Percentiles rank a stretch among this genome's conserved stretches.
phyloP scores from a whole-genome alignment of 2,888 invertebrate genomes.

The Uropetala carovei region DNA sequence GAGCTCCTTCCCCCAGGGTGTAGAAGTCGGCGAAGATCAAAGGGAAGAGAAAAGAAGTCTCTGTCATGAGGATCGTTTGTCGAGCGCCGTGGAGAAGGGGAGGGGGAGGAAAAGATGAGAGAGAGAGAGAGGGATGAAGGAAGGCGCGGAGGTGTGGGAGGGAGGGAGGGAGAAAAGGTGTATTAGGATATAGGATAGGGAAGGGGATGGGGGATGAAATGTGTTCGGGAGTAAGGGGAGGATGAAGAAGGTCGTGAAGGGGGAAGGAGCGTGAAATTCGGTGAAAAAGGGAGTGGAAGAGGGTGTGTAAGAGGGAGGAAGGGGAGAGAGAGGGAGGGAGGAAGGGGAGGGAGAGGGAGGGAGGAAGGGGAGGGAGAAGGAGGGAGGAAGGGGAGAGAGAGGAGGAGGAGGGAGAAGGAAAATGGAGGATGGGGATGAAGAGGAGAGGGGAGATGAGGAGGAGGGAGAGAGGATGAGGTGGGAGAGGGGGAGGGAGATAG shows the following conservation, averaged over 20 bases:
- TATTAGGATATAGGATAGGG: constrained; percentile 5
- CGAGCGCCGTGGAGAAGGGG: constrained; percentile 65
- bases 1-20: not conserved
- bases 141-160: constrained; percentile 67
- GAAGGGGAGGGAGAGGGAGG: not conserved
- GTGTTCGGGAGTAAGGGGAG: not conserved
- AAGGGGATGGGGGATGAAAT: not conserved
- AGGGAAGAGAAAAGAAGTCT: constrained; percentile 56
- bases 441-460: not conserved
- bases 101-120: constrained; percentile 68
- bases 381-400: not conserved
- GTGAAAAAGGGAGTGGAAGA: not conserved
- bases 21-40: constrained; percentile 28
- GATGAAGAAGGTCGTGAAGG: not conserved
- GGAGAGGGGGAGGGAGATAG: not conserved
- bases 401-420: constrained; percentile 60
- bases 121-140: constrained; percentile 68
- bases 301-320: not conserved
- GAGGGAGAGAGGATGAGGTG: not conserved
- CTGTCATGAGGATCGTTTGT: constrained; percentile 48
- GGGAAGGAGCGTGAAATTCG: constrained; percentile 40
- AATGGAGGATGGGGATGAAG: not conserved
- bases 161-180: constrained; percentile 12
- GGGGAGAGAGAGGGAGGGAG: not conserved
- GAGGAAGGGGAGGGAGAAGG: not conserved